Percentiles rank a stretch among this genome's conserved stretches.
These are phyloP conservation scores for Callithrix jacchus DNA, from an alignment of 2,113 vertebrate species.

Conservation along the genomic window DNA sequence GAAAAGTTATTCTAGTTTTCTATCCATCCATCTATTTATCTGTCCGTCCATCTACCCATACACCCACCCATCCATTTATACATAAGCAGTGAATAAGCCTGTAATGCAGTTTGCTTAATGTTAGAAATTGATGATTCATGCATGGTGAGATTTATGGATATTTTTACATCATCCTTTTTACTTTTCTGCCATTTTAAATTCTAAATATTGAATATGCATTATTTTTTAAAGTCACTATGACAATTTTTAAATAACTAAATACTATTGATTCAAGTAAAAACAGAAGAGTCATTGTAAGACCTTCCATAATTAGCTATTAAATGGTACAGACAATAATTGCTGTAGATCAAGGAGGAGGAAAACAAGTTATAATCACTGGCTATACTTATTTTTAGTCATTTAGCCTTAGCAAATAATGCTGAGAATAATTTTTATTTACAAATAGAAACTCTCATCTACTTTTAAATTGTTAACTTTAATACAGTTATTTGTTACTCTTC, in stretches of 20 bases:
- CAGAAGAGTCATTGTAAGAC: neutral
- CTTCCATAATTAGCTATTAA: neutral
- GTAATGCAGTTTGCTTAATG: neutral
- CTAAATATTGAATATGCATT: neutral
- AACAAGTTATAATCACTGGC: neutral
- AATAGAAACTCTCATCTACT: neutral
- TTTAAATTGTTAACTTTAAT: neutral
- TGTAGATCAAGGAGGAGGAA: neutral
- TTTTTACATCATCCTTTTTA: neutral
- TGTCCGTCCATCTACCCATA: neutral
- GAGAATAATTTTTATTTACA: neutral
- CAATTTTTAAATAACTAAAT: neutral
- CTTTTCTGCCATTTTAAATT: neutral
- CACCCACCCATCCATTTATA: neutral
- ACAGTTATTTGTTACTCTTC: neutral
- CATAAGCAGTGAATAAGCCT: neutral
- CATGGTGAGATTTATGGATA: neutral
- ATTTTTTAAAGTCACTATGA: neutral
- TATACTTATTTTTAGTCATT: neutral
- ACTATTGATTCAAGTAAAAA: neutral
- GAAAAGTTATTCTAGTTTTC: neutral
- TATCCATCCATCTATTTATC: neutral
- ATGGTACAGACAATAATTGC: neutral
- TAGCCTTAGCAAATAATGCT: constrained; percentile 22
- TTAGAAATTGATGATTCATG: neutral